phyloP scores from a whole-genome alignment of 2,888 invertebrate genomes.

The Agriopis marginaria region DNA sequence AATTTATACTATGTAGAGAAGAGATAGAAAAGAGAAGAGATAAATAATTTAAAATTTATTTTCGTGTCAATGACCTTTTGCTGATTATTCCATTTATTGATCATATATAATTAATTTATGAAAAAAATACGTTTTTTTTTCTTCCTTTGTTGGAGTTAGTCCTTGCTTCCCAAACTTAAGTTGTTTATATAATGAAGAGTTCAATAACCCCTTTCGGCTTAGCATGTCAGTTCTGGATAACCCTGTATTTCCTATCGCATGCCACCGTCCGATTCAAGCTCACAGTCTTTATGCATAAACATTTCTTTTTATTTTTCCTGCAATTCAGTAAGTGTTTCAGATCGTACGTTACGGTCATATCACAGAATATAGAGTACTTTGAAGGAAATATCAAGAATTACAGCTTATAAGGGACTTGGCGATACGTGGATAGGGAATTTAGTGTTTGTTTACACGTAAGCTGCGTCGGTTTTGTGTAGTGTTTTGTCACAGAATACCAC shows the following conservation, averaged over 20 bases:
- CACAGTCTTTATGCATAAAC: conserved; percentile 32
- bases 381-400: conserved; percentile 19
- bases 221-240: background rate
- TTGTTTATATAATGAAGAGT: background rate
- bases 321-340: conserved; percentile 37
- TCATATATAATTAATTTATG: no score
- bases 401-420: conserved; percentile 11
- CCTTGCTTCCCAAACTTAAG: no score
- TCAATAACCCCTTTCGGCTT: background rate
- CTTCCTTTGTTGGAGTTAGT: no score
- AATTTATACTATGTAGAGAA: no score
- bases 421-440: conserved; percentile 20
- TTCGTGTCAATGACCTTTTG: no score
- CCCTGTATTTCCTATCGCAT: conserved; percentile 33
- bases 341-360: conserved; percentile 41
- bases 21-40: no score
- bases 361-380: conserved; percentile 20
- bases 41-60: no score
- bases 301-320: conserved; percentile 39
- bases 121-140: no score
- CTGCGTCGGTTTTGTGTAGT: background rate
- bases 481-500: background rate
- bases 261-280: conserved; percentile 35
- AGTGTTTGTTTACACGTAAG: conserved; percentile 16
- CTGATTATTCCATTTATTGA: no score